Percentiles rank a stretch among this genome's conserved stretches.
These are phyloP conservation scores for Heteropelma amictum DNA, from an alignment of 2,888 invertebrate genomes.

Conservation along the genomic window DNA sequence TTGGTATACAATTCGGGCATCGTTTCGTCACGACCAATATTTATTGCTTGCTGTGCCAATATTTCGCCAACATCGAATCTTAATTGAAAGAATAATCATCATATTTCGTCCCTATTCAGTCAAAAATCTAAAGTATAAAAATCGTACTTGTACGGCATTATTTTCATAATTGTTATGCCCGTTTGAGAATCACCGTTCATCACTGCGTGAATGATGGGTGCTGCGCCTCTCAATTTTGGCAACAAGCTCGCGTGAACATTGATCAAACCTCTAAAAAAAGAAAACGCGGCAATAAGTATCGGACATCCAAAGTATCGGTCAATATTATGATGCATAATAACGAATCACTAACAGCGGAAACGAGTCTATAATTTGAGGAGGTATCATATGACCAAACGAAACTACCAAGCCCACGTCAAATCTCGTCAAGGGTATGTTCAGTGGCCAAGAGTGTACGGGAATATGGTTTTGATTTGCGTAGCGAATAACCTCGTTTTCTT, in stretches of 20 bases:
- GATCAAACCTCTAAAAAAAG: constrained; percentile 87
- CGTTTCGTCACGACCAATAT: constrained; percentile 81
- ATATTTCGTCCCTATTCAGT: constrained; percentile 24
- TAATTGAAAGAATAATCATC: constrained; percentile 39
- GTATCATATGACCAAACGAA: constrained; percentile 96
- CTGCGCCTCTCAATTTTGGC: constrained; percentile 95
- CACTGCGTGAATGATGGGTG: constrained; percentile 92
- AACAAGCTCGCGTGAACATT: constrained; percentile 96
- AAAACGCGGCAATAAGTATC: not conserved
- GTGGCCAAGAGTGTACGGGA: constrained; percentile 84
- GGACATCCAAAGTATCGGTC: constrained; percentile 43
- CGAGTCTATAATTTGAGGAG: constrained; percentile 84
- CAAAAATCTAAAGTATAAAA: constrained; percentile 2
- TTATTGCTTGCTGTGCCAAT: constrained; percentile 80
- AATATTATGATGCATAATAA: not conserved
- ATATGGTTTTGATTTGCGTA: constrained; percentile 84
- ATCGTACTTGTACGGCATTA: constrained; percentile 84
- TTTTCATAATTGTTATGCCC: constrained; percentile 93
- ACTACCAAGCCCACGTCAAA: constrained; percentile 94
- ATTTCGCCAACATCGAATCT: constrained; percentile 90
- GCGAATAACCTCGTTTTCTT: constrained; percentile 82
- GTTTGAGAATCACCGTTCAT: constrained; percentile 89
- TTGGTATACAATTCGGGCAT: constrained; percentile 83
- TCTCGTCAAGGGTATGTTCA: constrained; percentile 75
- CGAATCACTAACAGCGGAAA: constrained; percentile 88